A percentile compares a stretch with the other conserved stretches of the same genome.
Evolutionary conservation across 2,113 vertebrate species (phyloP).

Genomic region (Cyphomyrus plagiostoma): DNA sequence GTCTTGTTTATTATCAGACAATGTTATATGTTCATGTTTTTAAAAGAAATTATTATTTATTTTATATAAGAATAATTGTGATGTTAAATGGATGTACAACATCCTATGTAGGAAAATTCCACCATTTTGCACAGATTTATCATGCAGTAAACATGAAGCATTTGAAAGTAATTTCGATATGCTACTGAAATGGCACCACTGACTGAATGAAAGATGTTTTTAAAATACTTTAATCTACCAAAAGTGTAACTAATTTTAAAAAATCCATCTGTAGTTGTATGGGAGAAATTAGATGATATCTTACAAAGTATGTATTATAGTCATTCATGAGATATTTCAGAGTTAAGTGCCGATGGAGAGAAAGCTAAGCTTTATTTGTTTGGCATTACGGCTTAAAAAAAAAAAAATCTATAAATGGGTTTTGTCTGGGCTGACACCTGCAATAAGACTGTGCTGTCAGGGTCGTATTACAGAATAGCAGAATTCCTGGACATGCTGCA

Average conservation of each 20-base stretch:
- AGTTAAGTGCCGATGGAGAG: neutral
- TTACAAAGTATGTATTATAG: neutral
- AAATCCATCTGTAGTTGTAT: neutral
- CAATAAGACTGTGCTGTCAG: neutral
- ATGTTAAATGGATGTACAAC: neutral
- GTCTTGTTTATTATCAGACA: neutral
- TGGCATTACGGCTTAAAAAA: neutral
- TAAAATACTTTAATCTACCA: neutral
- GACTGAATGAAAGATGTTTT: neutral
- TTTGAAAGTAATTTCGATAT: neutral
- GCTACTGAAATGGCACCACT: neutral
- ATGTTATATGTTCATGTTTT: neutral
- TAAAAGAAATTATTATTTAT: neutral
- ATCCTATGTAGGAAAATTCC: neutral
- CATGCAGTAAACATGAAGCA: neutral
- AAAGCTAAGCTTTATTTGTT: neutral
- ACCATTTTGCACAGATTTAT: neutral
- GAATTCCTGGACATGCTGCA: neutral
- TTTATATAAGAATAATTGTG: neutral
- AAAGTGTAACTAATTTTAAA: neutral
- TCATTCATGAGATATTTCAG: neutral
- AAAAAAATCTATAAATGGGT: neutral
- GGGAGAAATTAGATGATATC: neutral
- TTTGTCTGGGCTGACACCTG: neutral
- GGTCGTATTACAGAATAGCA: neutral